Evolutionary conservation across 2,888 invertebrate genomes (phyloP), one percentile per base, ranked within the genome.

Genomic region (Drosophila macrospina): DNA sequence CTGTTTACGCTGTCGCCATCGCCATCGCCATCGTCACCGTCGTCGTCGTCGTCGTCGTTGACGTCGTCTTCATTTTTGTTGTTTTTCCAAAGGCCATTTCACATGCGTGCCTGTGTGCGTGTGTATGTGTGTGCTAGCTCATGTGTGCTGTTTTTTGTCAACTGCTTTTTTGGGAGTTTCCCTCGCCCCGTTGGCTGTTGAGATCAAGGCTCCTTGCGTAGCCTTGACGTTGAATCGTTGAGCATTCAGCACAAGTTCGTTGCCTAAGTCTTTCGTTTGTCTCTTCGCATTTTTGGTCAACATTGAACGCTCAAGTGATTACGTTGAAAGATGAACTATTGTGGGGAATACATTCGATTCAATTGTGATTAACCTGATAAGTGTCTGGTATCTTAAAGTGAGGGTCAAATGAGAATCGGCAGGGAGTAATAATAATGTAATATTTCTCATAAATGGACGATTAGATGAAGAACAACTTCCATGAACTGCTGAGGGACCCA

Each of bases 191-290:
- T 66, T 83, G 67, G 10, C 67, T 76, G 74, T 86, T 78, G 81
- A 82, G 86, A 78, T 86, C 86, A 86, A 88, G 85, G 85, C 86
- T 86, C 71, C 62, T 47, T 32, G 55, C 41, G 13, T 26, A 84
- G 78, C 86, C 88, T 88, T 85, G 88, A 82, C 80, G 86, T 86
- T 88, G 83, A 86, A 86, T 80, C 69, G 66, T 69, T 72, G 64
- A 70, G 73, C 74, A 70, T 73, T 62, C 55, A 69, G 73, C 64
- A 50, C 68, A 66, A 80, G 78, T 76, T 84, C 70, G 85, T 71
- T 81, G 83, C 69, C 78, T 72, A 75, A 84, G 74, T 84, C 68
- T 66, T 79, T 76, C 41, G 65, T 41, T 45, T 41, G 47, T 32
- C 26, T 44, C 7, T 37, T 37, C 13, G 5, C 30, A 15, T 36